Conservation (phyloP, 1,140 invertebrate genomes). For the Pseudomyrmex concolor region DNA sequence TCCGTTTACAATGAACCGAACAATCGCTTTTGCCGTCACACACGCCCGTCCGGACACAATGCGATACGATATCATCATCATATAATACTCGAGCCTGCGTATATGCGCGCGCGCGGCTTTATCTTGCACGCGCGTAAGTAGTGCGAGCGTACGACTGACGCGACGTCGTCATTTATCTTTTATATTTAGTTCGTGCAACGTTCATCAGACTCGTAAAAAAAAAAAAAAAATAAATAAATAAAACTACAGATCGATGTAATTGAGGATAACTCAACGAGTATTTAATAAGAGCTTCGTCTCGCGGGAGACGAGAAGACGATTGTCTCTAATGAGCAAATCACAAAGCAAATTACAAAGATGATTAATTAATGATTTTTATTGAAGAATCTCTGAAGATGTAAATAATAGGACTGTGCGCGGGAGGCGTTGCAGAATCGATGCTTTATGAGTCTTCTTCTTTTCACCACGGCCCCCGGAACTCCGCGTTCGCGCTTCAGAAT, state of each 20-base stretch:
- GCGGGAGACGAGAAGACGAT: background rate
- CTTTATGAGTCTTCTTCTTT: too few relatives aligned
- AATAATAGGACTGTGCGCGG: too few relatives aligned
- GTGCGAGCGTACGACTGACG: conserved; percentile 28
- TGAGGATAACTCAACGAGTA: background rate
- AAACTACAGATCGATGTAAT: background rate
- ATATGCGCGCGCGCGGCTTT: background rate
- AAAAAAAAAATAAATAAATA: too few relatives aligned
- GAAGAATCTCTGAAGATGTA: too few relatives aligned
- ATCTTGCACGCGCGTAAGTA: conserved; percentile 21
- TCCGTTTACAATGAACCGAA: conserved; percentile 27
- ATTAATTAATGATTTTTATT: conserved; percentile 6
- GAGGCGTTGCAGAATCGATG: too few relatives aligned
- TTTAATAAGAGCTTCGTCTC: background rate
- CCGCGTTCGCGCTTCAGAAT: background rate
- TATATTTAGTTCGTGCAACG: background rate
- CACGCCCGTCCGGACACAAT: conserved; percentile 9
- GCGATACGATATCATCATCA: conserved; percentile 50
- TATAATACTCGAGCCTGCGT: conserved; percentile 1
- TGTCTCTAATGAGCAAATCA: background rate
- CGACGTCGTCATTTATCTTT: conserved; percentile 1
- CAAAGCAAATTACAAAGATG: background rate
- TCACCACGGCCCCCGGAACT: too few relatives aligned
- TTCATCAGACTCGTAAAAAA: too few relatives aligned
- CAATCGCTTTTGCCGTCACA: conserved; percentile 48